Conservation (phyloP, 2,888 invertebrate species). For the Andricus curvator region DNA sequence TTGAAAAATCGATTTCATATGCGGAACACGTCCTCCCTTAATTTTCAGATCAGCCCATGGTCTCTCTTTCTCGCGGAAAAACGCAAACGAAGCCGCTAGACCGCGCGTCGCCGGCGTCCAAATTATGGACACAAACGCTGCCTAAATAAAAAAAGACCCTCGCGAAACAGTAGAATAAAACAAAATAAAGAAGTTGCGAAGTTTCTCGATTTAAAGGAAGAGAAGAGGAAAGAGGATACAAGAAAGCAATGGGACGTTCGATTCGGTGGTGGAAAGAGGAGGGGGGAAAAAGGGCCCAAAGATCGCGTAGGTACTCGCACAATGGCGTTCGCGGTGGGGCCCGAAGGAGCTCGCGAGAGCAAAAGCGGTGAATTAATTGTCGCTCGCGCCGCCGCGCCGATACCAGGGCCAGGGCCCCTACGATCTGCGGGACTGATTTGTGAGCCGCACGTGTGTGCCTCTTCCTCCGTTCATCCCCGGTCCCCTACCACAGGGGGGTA, state of each 20-base stretch:
- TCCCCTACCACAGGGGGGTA: background rate
- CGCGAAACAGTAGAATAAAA: slow-evolving; percentile 40
- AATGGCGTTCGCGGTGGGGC: slow-evolving; percentile 52
- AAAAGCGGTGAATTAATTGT: slow-evolving; percentile 75
- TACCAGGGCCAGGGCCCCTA: slow-evolving; percentile 52
- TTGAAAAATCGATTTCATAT: background rate
- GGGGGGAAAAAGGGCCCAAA: slow-evolving; percentile 56
- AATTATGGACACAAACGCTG: slow-evolving; percentile 57
- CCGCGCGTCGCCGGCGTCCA: slow-evolving; percentile 69
- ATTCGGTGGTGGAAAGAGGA: slow-evolving; percentile 33
- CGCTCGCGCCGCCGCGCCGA: slow-evolving; percentile 72
- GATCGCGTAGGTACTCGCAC: slow-evolving; percentile 60
- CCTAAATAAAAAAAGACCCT: slow-evolving; percentile 43
- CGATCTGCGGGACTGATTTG: slow-evolving; percentile 69
- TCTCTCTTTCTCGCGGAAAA: slow-evolving; percentile 19
- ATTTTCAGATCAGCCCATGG: slow-evolving; percentile 3
- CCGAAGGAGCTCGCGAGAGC: slow-evolving; percentile 59
- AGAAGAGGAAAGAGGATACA: slow-evolving; percentile 51
- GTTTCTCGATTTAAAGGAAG: slow-evolving; percentile 54
- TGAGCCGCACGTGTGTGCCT: slow-evolving; percentile 70
- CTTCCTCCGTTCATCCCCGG: slow-evolving; percentile 47
- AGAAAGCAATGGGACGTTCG: slow-evolving; percentile 19
- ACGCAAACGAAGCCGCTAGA: slow-evolving; percentile 57
- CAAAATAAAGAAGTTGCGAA: slow-evolving; percentile 49
- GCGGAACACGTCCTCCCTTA: slow-evolving; percentile 9